These are phyloP conservation scores for Zaprionus africanus DNA, from an alignment of 1,140 invertebrate genomes.

Conservation along the genomic window DNA sequence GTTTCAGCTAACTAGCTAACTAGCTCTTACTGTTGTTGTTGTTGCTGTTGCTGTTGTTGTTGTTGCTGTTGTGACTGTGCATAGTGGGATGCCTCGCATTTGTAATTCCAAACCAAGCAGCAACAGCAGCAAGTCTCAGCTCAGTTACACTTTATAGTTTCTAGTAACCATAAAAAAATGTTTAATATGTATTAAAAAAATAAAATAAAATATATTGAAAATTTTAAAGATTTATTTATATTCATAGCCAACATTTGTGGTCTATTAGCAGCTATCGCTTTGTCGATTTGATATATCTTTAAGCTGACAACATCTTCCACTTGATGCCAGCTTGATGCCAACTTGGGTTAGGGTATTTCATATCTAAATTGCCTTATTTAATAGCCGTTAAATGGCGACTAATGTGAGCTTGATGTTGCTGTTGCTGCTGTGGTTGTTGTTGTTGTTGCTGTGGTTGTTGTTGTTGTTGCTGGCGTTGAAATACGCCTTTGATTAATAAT, in stretches of 20 bases:
- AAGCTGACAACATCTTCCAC: background rate
- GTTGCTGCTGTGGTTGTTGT: constrained; percentile 11
- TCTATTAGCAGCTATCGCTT: background rate
- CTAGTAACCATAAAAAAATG: background rate
- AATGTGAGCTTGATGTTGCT: constrained; percentile 33
- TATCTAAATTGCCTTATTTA: constrained; percentile 47
- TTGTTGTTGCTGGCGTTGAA: constrained; percentile 49
- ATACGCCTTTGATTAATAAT: constrained; percentile 78
- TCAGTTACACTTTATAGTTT: background rate
- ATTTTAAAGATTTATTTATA: background rate
- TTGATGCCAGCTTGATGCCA: background rate
- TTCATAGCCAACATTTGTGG: background rate
- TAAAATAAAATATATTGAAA: background rate
- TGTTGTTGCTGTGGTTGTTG: constrained; percentile 12
- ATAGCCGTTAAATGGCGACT: constrained; percentile 49
- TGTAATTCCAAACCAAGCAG: constrained; percentile 15
- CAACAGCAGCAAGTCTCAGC: background rate
- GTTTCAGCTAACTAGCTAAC: constrained; percentile 39
- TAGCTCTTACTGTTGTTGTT: constrained; percentile 37
- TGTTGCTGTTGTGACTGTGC: constrained; percentile 36
- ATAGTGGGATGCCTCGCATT: constrained; percentile 45
- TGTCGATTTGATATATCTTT: background rate
- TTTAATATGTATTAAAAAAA: background rate
- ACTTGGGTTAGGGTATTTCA: constrained; percentile 29
- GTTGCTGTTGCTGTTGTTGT: constrained; percentile 38